Base-by-base conservation (phyloP, 2,888 invertebrate species). In the Drosophila helvetica region DNA sequence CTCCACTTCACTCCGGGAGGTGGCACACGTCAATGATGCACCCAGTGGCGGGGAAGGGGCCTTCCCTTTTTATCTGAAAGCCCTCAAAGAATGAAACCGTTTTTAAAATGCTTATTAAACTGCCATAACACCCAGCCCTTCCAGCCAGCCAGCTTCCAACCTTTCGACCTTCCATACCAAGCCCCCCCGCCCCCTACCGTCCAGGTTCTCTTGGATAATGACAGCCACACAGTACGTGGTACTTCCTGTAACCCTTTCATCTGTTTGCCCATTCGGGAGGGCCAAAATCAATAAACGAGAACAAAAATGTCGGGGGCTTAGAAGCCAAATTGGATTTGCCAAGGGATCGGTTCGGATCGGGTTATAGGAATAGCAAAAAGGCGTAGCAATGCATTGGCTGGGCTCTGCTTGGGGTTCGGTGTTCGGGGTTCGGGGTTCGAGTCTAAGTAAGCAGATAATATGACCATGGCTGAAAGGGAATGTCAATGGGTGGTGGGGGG, bases 291-390 rank as follows among this genome's bases (percentile, higher is more conserved):
- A 89, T 89, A 88, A 86, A 79, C 75, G 75, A 46, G 62, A 64
- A 54, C 78, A 75, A 78, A 80, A 86, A 76, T 82, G 61, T 80
- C 27, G 74, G 67, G 64, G 81, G 86, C 89, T 89, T 90, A 85
- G 74, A 80, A 75, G 79, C 86, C 66, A 90, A 89, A 89, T 90
- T 87, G 87, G 84, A 88, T 89, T 85, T 86, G 71, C 55, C 46
- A 19, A 38, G 38, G 38, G 38, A 38, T n/a, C 7, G n/a, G 38
- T 7, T n/a, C 55, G 19, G 19, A 45, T 30, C 43, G 43, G 69
- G 70, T 70, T 63, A 76, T 71, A 65, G 65, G 55, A 67, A 70
- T 65, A 61, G 56, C 50, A 18, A 38, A 2, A 38, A 2, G 33
- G 4, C n/a, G 17, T n/a, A 18, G 18, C n/a, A 43, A 25, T 50